phyloP scores from a whole-genome alignment of 2,797 vertebrate species.

The Oreochromis mossambicus region DNA sequence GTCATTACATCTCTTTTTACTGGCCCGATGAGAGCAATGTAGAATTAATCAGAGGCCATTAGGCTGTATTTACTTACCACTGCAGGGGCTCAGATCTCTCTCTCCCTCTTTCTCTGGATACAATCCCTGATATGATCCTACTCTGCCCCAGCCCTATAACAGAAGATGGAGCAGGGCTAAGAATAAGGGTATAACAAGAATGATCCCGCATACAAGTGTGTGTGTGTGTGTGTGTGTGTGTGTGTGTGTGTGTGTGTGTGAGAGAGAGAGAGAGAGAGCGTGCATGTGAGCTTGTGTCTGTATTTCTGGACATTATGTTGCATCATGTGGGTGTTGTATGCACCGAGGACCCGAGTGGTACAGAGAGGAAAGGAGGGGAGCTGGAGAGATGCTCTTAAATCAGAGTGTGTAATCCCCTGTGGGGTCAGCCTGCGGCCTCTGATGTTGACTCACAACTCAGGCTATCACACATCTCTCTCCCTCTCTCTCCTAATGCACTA shows the following conservation, averaged over 20 bases:
- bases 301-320: constrained; percentile 39
- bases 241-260: background rate
- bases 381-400: constrained; percentile 73
- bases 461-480: constrained; percentile 26
- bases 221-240: background rate
- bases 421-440: constrained; percentile 57
- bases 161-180: constrained; percentile 50
- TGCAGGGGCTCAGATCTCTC: constrained; percentile 69
- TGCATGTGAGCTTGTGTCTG: constrained; percentile 15
- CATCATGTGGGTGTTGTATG: constrained; percentile 41
- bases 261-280: background rate
- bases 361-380: constrained; percentile 33
- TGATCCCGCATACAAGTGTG: constrained; percentile 16
- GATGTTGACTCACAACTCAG: constrained; percentile 69
- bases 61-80: constrained; percentile 94
- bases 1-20: constrained; percentile 97
- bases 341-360: constrained; percentile 10
- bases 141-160: constrained; percentile 53
- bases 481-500: constrained; percentile 55
- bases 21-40: constrained; percentile 96
- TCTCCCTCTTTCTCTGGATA: constrained; percentile 46
- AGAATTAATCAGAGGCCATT: constrained; percentile 99
- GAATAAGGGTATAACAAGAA: constrained; percentile 56
- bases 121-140: constrained; percentile 61
- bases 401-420: constrained; percentile 68